A percentile compares a stretch with the other conserved stretches of the same genome.
Conservation (phyloP, 2,113 vertebrate species). For the Eptesicus fuscus region DNA sequence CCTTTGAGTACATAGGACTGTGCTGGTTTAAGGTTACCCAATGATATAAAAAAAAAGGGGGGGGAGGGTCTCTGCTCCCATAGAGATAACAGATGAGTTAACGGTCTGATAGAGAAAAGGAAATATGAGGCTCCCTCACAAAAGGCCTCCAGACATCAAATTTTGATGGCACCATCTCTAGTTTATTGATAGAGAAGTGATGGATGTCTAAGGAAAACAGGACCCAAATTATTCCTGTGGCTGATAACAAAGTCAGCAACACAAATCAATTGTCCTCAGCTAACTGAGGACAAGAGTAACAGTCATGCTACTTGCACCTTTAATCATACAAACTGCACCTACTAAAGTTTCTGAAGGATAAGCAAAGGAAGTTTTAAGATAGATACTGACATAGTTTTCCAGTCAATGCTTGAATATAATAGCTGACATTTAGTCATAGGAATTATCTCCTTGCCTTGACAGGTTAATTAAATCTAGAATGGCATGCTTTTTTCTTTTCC, state of each 20-base stretch:
- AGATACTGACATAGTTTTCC: not conserved
- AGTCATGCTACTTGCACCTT: not conserved
- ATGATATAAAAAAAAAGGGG: not conserved
- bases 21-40: not conserved
- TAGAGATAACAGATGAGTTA: not conserved
- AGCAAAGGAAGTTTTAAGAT: not conserved
- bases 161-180: not conserved
- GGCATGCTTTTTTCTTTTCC: not conserved
- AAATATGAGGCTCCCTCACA: not conserved
- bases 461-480: slow-evolving; percentile 38
- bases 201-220: not conserved
- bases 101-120: not conserved
- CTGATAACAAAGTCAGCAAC: not conserved
- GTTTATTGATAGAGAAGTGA: not conserved
- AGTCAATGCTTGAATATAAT: not conserved
- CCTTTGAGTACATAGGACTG: not conserved
- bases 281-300: not conserved
- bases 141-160: not conserved
- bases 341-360: not conserved
- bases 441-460: not conserved
- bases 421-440: not conserved
- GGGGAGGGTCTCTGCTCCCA: not conserved
- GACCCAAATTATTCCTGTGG: not conserved
- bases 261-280: not conserved
- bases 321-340: not conserved